Evolutionary conservation across 2,113 vertebrate species (phyloP).

Genomic region (Todiramphus chloris): DNA sequence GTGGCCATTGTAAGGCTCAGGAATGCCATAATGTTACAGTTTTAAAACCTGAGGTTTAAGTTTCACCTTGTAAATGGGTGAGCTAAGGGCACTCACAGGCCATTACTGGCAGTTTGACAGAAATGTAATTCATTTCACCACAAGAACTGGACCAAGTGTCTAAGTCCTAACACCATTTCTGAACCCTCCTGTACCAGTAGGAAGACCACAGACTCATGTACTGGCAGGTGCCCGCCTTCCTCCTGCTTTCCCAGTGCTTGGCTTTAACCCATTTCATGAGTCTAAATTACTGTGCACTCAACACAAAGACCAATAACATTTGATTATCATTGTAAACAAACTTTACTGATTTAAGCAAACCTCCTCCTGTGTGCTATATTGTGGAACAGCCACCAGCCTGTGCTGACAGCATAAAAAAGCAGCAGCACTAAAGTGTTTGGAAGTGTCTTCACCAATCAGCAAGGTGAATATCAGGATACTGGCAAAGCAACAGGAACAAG

Average conservation of each 20-base stretch:
- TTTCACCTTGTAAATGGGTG: not conserved
- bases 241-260: not conserved
- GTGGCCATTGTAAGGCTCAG: not conserved
- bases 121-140: not conserved
- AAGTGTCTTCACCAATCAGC: not conserved
- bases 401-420: not conserved
- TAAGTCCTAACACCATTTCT: not conserved
- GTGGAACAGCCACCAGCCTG: not conserved
- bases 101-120: not conserved
- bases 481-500: not conserved
- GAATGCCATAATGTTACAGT: not conserved
- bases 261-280: not conserved
- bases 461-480: not conserved
- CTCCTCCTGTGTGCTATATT: not conserved
- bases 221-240: not conserved
- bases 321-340: constrained; percentile 41
- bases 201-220: not conserved
- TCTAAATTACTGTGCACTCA: not conserved
- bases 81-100: not conserved
- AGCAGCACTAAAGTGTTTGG: not conserved
- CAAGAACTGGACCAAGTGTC: not conserved
- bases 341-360: constrained; percentile 6
- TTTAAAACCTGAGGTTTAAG: not conserved
- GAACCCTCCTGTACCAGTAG: not conserved
- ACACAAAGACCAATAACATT: constrained; percentile 1